A percentile compares a stretch with the other conserved stretches of the same genome.
Conservation (phyloP, 1,140 invertebrate species). For the Plodia interpunctella region DNA sequence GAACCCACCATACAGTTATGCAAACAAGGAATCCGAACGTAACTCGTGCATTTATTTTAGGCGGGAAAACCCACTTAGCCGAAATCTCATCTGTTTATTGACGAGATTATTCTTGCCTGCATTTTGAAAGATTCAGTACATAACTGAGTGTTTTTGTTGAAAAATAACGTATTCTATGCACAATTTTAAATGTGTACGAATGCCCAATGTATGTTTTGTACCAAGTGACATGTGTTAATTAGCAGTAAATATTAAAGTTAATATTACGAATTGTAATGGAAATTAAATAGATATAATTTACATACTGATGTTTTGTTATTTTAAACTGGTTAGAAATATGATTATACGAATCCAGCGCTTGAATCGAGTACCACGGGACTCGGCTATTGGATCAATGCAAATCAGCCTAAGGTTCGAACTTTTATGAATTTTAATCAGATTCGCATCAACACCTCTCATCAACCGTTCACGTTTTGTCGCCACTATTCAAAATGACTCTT, state of each 20-base stretch:
- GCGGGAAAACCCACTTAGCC: neutral
- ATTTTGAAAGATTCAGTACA: neutral
- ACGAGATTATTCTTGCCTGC: neutral
- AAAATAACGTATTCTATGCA: neutral
- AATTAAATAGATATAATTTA: constrained; percentile 1
- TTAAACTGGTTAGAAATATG: too few species aligned
- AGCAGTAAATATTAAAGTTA: constrained; percentile 3
- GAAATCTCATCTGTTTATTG: neutral
- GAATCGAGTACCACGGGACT: too few species aligned
- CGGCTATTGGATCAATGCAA: too few species aligned
- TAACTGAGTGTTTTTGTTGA: neutral
- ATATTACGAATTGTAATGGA: constrained; percentile 1
- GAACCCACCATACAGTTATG: neutral
- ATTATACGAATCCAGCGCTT: too few species aligned
- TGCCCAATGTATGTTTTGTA: neutral
- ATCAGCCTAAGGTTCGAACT: too few species aligned
- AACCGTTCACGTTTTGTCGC: too few species aligned
- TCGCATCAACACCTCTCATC: too few species aligned
- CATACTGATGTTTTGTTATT: neutral
- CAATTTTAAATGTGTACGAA: neutral
- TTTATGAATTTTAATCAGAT: too few species aligned
- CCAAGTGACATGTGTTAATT: constrained; percentile 4
- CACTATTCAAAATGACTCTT: too few species aligned
- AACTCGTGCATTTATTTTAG: neutral
- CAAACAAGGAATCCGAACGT: neutral